Evolutionary conservation across 2,888 invertebrate species (phyloP), one percentile per base, ranked within the genome.

Genomic region (Synanthedon vespiformis): DNA sequence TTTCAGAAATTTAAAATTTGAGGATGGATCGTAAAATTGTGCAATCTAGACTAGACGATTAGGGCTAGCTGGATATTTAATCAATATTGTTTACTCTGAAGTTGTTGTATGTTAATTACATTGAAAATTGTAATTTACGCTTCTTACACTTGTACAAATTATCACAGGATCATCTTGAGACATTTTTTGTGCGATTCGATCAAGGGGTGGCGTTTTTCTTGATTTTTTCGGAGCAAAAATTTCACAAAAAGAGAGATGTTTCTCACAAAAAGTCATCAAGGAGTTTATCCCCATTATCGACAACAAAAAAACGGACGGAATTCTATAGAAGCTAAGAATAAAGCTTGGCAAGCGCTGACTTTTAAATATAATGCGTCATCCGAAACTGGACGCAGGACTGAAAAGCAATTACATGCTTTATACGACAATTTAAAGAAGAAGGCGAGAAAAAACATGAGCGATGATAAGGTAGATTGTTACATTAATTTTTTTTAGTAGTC

Each of bases 221-320:
- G n/a, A n/a, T n/a, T n/a, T n/a, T n/a, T n/a, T n/a, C n/a, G n/a
- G n/a, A 55, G 54, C 27, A 57, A 55, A 51, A 57, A 57, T 51
- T 57, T 57, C 40, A 53, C 57, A 34, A 52, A 57, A 53, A 41
- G 52, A 11, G 57, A 57, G 40, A 52, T 50, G 53, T 52, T 57
- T 48, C 53, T 55, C 27, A 54, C 54, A n/a, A 5, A 52, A 55
- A 54, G 53, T 57, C 51, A 54, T 51, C 4, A 57, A 52, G 53
- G 51, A 54, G 13, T 57, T 55, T 44, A 5, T 55, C 10, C 13
- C 51, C 27, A 27, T 55, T 41, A 54, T 54, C 8, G 54, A 57
- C 51, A 57, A 54, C 16, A 57, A 57, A 52, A 57, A 54, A 13
- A 44, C 10, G 12, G 51, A 56, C 52, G 52, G 52, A 22, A 49